Evolutionary conservation across 2,113 vertebrate species (phyloP).

Genomic region (Chunga burmeisteri): DNA sequence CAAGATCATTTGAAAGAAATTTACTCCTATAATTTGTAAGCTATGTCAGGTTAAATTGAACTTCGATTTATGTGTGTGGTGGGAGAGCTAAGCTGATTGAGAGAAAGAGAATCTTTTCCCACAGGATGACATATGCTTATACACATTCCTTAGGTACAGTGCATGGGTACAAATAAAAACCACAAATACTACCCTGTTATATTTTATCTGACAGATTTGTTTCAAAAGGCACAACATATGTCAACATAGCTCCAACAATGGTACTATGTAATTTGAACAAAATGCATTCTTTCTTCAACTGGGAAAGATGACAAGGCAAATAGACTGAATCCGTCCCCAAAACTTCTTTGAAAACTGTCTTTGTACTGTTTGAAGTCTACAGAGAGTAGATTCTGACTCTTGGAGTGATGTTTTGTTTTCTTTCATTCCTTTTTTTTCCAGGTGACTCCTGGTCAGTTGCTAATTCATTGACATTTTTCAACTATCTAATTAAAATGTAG

Average conservation of each 20-base stretch:
- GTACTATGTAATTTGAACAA: neutral
- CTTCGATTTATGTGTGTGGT: neutral
- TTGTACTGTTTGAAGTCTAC: neutral
- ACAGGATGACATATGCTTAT: neutral
- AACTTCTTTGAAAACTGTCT: neutral
- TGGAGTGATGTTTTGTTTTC: constrained; percentile 29
- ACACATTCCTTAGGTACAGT: neutral
- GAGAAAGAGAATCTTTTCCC: neutral
- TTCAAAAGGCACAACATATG: neutral
- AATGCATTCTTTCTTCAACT: neutral
- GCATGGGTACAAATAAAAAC: neutral
- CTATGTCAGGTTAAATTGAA: neutral
- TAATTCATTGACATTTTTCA: constrained; percentile 80
- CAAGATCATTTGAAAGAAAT: neutral
- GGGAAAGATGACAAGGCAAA: neutral
- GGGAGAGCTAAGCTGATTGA: neutral
- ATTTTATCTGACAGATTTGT: neutral
- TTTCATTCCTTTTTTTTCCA: neutral
- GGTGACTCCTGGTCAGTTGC: constrained; percentile 67
- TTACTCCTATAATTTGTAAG: neutral
- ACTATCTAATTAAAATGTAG: constrained; percentile 77
- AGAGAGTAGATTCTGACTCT: neutral
- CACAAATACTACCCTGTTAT: neutral
- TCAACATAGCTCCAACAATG: neutral
- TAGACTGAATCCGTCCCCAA: neutral